phyloP scores from a whole-genome alignment of 2,797 vertebrate species.

The Geotrypetes seraphini region DNA sequence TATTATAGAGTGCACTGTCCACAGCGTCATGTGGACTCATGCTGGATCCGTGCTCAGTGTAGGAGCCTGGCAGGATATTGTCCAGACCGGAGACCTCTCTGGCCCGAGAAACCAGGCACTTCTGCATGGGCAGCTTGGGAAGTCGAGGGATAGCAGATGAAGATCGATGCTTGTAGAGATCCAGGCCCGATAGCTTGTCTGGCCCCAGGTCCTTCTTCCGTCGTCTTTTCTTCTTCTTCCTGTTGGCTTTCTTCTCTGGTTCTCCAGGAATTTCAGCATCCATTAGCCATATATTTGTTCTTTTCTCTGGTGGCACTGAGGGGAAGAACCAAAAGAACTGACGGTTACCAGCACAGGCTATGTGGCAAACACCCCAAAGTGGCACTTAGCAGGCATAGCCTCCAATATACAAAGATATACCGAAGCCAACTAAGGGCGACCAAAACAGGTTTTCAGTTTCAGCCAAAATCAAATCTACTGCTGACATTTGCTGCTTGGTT shows the following conservation, averaged over 20 bases:
- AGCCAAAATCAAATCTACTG: too few species aligned
- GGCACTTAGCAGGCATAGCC: too few species aligned
- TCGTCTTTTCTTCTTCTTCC: conserved; percentile 71
- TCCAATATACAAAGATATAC: too few species aligned
- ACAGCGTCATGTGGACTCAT: conserved; percentile 6
- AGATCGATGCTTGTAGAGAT: conserved; percentile 20
- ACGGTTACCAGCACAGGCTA: too few species aligned
- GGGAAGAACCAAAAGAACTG: too few species aligned
- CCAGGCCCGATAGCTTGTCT: conserved; percentile 23
- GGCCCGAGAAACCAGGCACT: conserved; percentile 65
- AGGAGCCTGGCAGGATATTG: conserved; percentile 59
- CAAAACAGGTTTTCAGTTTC: too few species aligned
- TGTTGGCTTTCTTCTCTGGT: conserved; percentile 61
- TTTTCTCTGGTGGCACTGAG: conserved; percentile 79
- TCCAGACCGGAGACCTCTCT: conserved; percentile 35
- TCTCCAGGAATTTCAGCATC: conserved; percentile 80
- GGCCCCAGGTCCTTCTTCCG: conserved; percentile 61
- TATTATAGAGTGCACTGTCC: conserved; percentile 25
- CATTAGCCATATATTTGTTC: conserved; percentile 78
- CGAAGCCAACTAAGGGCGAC: too few species aligned
- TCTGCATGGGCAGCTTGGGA: conserved; percentile 72
- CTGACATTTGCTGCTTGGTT: too few species aligned
- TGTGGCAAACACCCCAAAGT: too few species aligned
- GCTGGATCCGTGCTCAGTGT: conserved; percentile 40
- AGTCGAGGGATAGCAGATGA: conserved; percentile 74